Evolutionary conservation across 2,888 invertebrate genomes (phyloP).

Genomic region (Drosophila borborema): DNA sequence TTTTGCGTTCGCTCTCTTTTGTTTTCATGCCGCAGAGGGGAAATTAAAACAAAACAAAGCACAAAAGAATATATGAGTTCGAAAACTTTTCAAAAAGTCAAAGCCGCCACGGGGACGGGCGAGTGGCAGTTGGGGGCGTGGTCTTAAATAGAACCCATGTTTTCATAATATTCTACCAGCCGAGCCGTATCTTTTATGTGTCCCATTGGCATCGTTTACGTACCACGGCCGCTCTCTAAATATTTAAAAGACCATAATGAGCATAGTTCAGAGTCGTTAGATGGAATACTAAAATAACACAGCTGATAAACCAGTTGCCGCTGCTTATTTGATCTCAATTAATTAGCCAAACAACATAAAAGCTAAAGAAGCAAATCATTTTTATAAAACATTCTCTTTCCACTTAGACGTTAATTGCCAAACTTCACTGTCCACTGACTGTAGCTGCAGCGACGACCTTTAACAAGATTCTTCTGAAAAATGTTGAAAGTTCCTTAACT

Average conservation of each 20-base stretch:
- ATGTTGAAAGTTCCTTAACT: conserved; percentile 15
- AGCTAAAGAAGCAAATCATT: conserved; percentile 1
- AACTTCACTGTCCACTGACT: not conserved
- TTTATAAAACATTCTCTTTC: conserved; percentile 3
- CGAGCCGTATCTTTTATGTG: conserved; percentile 61
- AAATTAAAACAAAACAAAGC: conserved; percentile 59
- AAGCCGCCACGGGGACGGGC: not conserved
- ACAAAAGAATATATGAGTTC: conserved; percentile 75
- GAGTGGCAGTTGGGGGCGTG: not conserved
- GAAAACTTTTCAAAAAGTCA: conserved; percentile 65
- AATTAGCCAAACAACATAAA: conserved; percentile 37
- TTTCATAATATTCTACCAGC: conserved; percentile 29
- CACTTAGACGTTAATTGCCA: conserved; percentile 4
- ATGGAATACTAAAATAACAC: conserved; percentile 51
- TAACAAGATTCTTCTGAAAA: not conserved
- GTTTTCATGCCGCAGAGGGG: conserved; percentile 44
- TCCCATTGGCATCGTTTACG: conserved; percentile 67
- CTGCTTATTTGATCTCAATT: conserved; percentile 48
- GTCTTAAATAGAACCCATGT: not conserved
- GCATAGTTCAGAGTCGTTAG: conserved; percentile 51
- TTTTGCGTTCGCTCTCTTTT: conserved; percentile 26
- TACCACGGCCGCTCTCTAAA: conserved; percentile 48
- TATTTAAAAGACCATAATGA: conserved; percentile 73
- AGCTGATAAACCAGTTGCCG: conserved; percentile 53
- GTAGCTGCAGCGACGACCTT: not conserved